Evolutionary conservation across 2,113 vertebrate genomes (phyloP).

Genomic region (Neolamprologus brichardi): DNA sequence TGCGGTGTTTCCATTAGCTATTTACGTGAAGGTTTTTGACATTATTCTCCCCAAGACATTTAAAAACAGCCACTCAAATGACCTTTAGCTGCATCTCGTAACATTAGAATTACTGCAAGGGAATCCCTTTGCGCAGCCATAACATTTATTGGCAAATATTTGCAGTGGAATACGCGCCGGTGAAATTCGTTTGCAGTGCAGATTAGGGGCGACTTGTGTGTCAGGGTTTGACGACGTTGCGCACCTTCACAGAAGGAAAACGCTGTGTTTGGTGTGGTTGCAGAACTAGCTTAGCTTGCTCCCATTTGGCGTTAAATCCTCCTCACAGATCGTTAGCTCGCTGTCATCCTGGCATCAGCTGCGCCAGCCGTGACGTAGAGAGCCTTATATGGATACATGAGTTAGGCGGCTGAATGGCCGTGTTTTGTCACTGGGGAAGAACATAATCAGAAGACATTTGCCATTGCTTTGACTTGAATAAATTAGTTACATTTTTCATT

Average conservation of each 20-base stretch:
- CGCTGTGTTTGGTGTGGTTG: not conserved
- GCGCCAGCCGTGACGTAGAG: constrained; percentile 66
- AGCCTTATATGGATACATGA: constrained; percentile 67
- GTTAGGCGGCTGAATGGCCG: not conserved
- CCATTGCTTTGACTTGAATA: not conserved
- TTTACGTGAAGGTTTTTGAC: not conserved
- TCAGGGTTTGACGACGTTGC: not conserved
- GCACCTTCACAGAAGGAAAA: not conserved
- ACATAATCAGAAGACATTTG: not conserved
- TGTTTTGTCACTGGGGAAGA: not conserved
- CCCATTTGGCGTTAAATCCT: constrained; percentile 67
- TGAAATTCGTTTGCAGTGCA: not conserved
- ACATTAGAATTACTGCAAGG: constrained; percentile 46
- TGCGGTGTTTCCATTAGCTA: not conserved
- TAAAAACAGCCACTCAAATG: constrained; percentile 36
- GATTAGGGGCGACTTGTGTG: not conserved
- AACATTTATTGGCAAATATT: not conserved
- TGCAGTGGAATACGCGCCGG: not conserved
- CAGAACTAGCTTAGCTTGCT: constrained; percentile 39
- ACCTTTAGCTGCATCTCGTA: constrained; percentile 64
- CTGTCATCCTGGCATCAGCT: constrained; percentile 66
- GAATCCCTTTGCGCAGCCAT: constrained; percentile 53
- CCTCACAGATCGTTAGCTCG: constrained; percentile 53
- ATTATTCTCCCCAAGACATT: not conserved
- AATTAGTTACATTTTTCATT: not conserved